phyloP scores from a whole-genome alignment of 2,797 vertebrate species.

The Scleropages formosus region DNA sequence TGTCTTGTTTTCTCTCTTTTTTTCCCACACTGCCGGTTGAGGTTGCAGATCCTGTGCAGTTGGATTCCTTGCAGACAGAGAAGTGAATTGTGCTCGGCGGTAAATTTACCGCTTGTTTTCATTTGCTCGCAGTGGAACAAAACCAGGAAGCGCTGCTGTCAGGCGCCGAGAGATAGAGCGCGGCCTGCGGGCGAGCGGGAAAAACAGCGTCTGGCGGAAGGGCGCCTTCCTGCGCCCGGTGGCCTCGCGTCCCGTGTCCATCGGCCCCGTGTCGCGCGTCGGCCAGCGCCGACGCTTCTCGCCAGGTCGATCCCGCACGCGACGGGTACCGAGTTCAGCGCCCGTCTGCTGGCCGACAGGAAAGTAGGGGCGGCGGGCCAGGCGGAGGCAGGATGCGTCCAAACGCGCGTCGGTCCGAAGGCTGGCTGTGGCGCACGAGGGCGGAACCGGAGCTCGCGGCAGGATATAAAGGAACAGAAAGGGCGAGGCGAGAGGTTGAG shows the following conservation, averaged over 20 bases:
- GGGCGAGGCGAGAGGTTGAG: not conserved
- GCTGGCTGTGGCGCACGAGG: conserved; percentile 18
- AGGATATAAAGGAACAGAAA: conserved; percentile 29
- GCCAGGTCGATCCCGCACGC: not conserved
- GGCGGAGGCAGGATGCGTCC: not conserved
- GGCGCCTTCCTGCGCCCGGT: not conserved
- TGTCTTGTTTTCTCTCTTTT: not conserved
- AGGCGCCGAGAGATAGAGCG: not conserved
- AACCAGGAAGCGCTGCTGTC: conserved; percentile 27
- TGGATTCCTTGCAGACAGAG: conserved; percentile 13
- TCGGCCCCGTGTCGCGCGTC: no score
- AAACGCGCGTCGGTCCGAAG: not conserved
- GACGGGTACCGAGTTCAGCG: not conserved
- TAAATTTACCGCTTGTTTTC: conserved; percentile 22
- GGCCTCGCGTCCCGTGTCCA: not conserved
- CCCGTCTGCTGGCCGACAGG: not conserved
- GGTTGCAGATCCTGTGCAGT: conserved; percentile 9
- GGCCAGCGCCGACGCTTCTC: not conserved
- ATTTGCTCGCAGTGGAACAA: conserved; percentile 9
- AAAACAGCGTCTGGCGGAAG: not conserved
- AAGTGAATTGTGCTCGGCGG: conserved; percentile 24
- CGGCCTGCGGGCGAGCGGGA: conserved; percentile 9
- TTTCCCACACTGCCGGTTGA: conserved; percentile 8
- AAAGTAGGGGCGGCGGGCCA: no score
- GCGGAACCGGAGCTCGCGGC: conserved; percentile 17